Conservation (phyloP, 2,888 invertebrate species). For the Polyommatus iphigenia region DNA sequence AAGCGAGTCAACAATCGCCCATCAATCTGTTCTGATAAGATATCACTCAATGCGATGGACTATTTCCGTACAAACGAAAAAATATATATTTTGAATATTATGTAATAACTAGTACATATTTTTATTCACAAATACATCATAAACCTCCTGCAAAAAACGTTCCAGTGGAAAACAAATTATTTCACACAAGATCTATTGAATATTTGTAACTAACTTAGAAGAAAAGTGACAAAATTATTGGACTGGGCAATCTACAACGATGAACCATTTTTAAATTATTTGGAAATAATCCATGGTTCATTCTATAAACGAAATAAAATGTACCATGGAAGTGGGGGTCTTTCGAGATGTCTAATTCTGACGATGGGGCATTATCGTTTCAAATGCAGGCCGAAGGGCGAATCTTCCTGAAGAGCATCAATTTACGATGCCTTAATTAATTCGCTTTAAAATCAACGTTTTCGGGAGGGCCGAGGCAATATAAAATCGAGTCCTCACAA, state of each 20-base stretch:
- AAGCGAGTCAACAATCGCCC: not conserved
- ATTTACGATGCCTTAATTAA: constrained; percentile 9
- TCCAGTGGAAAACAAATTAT: too few relatives aligned
- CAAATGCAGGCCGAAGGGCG: not conserved
- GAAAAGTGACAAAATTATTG: too few relatives aligned
- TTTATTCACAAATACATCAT: too few relatives aligned
- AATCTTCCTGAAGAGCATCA: not conserved
- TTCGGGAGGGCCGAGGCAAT: not conserved
- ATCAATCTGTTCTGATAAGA: constrained; percentile 4
- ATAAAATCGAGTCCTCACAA: not conserved
- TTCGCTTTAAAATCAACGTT: not conserved
- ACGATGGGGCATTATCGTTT: not conserved
- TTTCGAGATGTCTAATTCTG: not conserved
- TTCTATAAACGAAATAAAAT: too few relatives aligned
- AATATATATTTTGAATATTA: too few relatives aligned
- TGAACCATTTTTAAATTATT: too few relatives aligned
- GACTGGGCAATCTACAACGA: too few relatives aligned
- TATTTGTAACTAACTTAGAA: too few relatives aligned
- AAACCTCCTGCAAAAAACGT: too few relatives aligned
- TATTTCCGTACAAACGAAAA: not conserved
- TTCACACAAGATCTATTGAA: too few relatives aligned
- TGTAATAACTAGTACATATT: too few relatives aligned
- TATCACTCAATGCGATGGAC: not conserved
- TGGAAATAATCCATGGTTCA: too few relatives aligned
- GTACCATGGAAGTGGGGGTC: not conserved